Percentiles rank a stretch among this genome's conserved stretches.
These are phyloP conservation scores for Plectus sambesii DNA, from an alignment of 1,140 invertebrate genomes.

Conservation along the genomic window DNA sequence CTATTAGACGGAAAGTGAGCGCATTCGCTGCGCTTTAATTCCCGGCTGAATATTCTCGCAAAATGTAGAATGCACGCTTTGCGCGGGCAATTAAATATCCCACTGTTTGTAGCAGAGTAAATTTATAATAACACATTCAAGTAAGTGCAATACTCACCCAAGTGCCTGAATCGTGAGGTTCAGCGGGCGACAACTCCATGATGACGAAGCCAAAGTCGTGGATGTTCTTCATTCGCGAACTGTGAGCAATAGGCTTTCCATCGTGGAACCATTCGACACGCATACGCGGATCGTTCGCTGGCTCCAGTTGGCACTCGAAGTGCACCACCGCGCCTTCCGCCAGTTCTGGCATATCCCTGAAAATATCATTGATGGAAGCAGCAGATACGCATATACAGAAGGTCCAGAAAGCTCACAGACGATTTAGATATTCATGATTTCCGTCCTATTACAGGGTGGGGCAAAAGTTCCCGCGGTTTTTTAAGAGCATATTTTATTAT, in stretches of 20 bases:
- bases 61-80: slow-evolving; percentile 73
- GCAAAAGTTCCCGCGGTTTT: too few species aligned
- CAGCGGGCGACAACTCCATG: slow-evolving; percentile 81
- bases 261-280: slow-evolving; percentile 92
- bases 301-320: slow-evolving; percentile 75
- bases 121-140: background rate
- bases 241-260: slow-evolving; percentile 65
- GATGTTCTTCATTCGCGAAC: slow-evolving; percentile 69
- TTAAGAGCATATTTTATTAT: too few species aligned
- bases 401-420: too few species aligned
- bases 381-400: too few species aligned
- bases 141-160: slow-evolving; percentile 66
- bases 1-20: too few species aligned
- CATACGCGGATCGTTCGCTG: slow-evolving; percentile 81
- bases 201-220: slow-evolving; percentile 94
- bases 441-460: too few species aligned
- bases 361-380: slow-evolving; percentile 7
- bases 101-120: slow-evolving; percentile 42
- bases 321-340: slow-evolving; percentile 80
- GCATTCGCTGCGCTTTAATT: too few species aligned
- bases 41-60: slow-evolving; percentile 65
- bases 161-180: slow-evolving; percentile 76
- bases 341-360: slow-evolving; percentile 49
- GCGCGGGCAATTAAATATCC: slow-evolving; percentile 70
- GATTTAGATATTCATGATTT: too few species aligned